Base-by-base conservation (phyloP, 92 coral and sea anemone species). In the Bergia puertoricense region DNA sequence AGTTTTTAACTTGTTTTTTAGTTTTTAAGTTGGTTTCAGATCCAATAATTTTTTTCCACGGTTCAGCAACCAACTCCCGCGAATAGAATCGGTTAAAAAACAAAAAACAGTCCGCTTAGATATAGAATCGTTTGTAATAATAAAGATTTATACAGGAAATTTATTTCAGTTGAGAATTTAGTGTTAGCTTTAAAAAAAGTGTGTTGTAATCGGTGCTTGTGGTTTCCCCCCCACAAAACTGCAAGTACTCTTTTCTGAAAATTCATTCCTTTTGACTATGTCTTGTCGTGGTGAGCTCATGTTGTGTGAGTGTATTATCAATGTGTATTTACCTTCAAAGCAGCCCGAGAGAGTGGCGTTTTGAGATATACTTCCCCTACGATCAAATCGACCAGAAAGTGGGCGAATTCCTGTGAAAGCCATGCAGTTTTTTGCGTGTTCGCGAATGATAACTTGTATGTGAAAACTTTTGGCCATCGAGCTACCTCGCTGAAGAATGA, bases 381-480 rank as follows among this genome's bases (percentile, higher is more conserved):
- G 67, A 41, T 84, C 87, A 48, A 84, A 84, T 10, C 87, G 87
- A 4, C 87, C 87, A 7, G 87, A 0, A 0, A 84, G 11, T 10
- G 87, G 87, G 43, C 87, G 87, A 69, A 84, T 84, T 84, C 87
- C 87, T 46, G 87, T 84, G 66, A 84, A 84, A 71, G 87, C 87
- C 87, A 84, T 84, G 46, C 87, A 84, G 43, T 46, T 46, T 71
- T 84, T 84, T 68, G 87, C 43, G 87, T 84, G 87, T 71, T 84
- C 87, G 6, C 87, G 79, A 84, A 84, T 38, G 10, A 71, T 71
- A 30, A 84, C 79, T 71, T 84, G 79, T 15, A 84, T 46, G 38
- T 84, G 79, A 44, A 84, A 45, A 73, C 69, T 48, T 48, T 84
- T 84, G n/a, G 87, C 87, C 87, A 84, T 84, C 45, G 87, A 71